phyloP scores from a whole-genome alignment of 2,888 invertebrate species.

The Tenodera sinensis region DNA sequence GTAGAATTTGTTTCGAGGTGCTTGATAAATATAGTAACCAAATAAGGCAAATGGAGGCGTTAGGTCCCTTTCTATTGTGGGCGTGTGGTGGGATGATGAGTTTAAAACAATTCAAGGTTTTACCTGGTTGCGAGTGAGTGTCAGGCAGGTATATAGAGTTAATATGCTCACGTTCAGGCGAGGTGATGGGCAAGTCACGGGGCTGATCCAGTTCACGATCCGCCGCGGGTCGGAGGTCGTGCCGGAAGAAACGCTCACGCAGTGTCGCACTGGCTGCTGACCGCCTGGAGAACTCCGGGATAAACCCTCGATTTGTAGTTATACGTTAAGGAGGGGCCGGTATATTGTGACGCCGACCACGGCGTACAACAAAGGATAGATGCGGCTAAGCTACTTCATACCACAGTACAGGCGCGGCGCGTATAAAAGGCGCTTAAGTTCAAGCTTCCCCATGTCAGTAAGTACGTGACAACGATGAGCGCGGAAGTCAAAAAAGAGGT shows the following conservation, averaged over 20 bases:
- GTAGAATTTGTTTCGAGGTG: neutral
- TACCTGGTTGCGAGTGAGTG: neutral
- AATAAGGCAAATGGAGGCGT: neutral
- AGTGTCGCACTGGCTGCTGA: neutral
- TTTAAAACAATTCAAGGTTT: neutral
- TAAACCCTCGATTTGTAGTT: too few species aligned
- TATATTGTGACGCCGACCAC: too few species aligned
- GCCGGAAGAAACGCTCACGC: neutral
- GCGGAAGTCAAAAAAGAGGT: too few species aligned
- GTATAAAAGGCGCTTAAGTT: too few species aligned
- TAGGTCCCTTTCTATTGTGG: neutral
- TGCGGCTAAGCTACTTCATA: too few species aligned
- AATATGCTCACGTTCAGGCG: neutral
- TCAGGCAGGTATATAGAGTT: neutral
- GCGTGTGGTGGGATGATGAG: neutral
- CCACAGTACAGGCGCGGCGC: too few species aligned
- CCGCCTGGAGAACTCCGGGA: too few species aligned
- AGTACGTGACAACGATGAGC: too few species aligned
- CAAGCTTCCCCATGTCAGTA: too few species aligned
- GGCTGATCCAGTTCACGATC: slow-evolving; percentile 5
- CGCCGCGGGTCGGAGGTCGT: slow-evolving; percentile 7
- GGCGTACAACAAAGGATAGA: too few species aligned
- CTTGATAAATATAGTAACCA: neutral
- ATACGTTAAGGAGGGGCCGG: too few species aligned
- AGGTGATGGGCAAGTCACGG: slow-evolving; percentile 10